Conservation (phyloP, 1,140 invertebrate species). For the Pseudomyrmex flavicornis region DNA sequence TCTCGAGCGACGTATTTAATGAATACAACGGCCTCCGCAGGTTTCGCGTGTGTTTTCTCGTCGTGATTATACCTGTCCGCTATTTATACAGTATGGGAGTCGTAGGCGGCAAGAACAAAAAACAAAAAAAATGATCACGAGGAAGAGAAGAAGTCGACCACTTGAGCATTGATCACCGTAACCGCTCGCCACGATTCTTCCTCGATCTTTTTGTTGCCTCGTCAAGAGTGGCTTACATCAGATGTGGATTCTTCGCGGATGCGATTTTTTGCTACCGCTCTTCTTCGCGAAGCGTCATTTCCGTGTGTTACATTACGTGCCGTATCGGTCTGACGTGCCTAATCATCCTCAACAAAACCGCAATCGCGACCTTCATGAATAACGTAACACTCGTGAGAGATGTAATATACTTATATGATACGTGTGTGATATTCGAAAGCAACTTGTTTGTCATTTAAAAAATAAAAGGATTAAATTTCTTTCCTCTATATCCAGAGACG, state of each 20-base stretch:
- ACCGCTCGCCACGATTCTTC: constrained; percentile 38
- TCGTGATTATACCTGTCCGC: constrained; percentile 1
- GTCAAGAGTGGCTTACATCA: constrained; percentile 56
- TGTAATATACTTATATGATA: constrained; percentile 9
- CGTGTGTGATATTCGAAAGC: constrained; percentile 23
- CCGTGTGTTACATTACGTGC: constrained; percentile 38
- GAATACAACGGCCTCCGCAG: constrained; percentile 4
- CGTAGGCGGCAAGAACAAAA: constrained; percentile 53
- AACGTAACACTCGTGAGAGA: constrained; percentile 25
- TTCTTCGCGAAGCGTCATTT: constrained; percentile 57
- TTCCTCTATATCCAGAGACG: not conserved
- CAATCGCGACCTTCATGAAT: constrained; percentile 68
- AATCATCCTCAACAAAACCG: constrained; percentile 74
- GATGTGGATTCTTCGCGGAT: constrained; percentile 13
- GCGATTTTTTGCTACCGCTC: constrained; percentile 35
- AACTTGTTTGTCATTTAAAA: constrained; percentile 8
- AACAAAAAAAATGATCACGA: constrained; percentile 54
- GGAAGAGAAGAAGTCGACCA: constrained; percentile 60
- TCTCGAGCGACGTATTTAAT: constrained; percentile 36
- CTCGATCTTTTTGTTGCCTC: constrained; percentile 41
- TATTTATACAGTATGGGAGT: constrained; percentile 35
- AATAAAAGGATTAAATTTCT: not conserved
- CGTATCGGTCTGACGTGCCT: constrained; percentile 65
- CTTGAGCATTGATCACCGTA: constrained; percentile 36
- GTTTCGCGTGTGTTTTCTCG: constrained; percentile 47